Conservation (phyloP, 2,797 vertebrate genomes). For the Lagodon rhomboides region DNA sequence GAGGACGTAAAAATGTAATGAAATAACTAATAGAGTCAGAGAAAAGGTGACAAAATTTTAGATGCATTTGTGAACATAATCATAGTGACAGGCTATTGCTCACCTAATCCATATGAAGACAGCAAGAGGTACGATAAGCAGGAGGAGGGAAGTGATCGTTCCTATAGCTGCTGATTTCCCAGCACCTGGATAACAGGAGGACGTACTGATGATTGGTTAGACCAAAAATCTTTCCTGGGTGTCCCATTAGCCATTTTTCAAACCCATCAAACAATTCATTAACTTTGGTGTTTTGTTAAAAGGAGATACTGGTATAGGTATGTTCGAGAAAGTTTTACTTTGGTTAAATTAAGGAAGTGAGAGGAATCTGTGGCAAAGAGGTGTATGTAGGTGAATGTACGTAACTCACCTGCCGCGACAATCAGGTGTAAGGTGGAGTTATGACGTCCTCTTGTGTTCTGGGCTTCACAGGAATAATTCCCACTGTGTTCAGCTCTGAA, state of each 20-base stretch:
- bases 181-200: slow-evolving; percentile 6
- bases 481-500: slow-evolving; percentile 15
- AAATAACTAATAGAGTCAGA: neutral
- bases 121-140: neutral
- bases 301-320: too few species aligned
- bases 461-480: slow-evolving; percentile 51
- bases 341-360: too few species aligned
- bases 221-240: too few species aligned
- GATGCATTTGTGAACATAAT: neutral
- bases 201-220: too few species aligned
- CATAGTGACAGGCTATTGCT: neutral
- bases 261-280: too few species aligned
- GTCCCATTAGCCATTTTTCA: too few species aligned
- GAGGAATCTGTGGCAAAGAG: neutral
- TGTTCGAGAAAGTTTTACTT: too few species aligned
- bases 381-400: neutral
- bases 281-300: too few species aligned
- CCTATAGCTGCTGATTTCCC: neutral
- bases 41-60: neutral
- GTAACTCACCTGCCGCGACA: slow-evolving; percentile 11
- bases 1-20: neutral
- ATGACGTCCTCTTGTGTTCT: slow-evolving; percentile 34
- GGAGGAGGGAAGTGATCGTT: neutral
- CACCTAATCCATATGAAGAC: slow-evolving; percentile 31
- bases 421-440: slow-evolving; percentile 8